Conservation (phyloP, 2,797 vertebrate genomes). For the Tamandua tetradactyla region DNA sequence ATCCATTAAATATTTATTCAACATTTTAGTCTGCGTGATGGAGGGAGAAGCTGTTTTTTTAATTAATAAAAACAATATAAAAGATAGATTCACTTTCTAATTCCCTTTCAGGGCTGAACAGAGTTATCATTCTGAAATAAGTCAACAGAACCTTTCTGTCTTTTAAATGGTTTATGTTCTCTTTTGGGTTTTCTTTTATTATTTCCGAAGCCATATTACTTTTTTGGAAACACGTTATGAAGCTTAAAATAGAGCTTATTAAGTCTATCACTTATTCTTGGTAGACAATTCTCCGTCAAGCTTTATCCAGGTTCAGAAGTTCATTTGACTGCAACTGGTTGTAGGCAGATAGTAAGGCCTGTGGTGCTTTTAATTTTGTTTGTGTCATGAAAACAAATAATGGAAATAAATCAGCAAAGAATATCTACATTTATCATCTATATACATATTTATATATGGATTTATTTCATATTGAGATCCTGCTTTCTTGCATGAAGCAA, state of each 20-base stretch:
- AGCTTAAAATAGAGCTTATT: slow-evolving; percentile 52
- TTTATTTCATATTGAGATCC: not conserved
- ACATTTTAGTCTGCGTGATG: not conserved
- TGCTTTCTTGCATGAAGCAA: not conserved
- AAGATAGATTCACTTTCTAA: slow-evolving; percentile 61
- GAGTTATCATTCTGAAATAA: slow-evolving; percentile 25
- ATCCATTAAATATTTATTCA: slow-evolving; percentile 63
- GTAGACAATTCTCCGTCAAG: slow-evolving; percentile 10
- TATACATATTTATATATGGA: not conserved
- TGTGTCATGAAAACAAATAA: slow-evolving; percentile 6
- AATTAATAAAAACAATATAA: slow-evolving; percentile 60
- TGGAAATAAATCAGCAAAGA: not conserved
- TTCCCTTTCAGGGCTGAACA: slow-evolving; percentile 38
- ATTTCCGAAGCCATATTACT: slow-evolving; percentile 51
- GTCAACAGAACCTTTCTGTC: slow-evolving; percentile 29
- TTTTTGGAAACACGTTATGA: slow-evolving; percentile 46
- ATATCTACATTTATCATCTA: not conserved
- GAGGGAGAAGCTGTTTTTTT: slow-evolving; percentile 38
- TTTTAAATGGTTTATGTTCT: slow-evolving; percentile 56
- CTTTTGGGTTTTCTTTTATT: slow-evolving; percentile 52
- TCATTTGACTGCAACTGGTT: slow-evolving; percentile 56
- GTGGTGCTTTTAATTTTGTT: slow-evolving; percentile 1
- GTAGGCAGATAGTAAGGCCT: not conserved
- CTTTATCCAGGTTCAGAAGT: slow-evolving; percentile 50
- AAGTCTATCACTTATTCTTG: slow-evolving; percentile 56